Base-by-base conservation (phyloP, 2,797 vertebrate species). In the Spinus olivaceus region DNA sequence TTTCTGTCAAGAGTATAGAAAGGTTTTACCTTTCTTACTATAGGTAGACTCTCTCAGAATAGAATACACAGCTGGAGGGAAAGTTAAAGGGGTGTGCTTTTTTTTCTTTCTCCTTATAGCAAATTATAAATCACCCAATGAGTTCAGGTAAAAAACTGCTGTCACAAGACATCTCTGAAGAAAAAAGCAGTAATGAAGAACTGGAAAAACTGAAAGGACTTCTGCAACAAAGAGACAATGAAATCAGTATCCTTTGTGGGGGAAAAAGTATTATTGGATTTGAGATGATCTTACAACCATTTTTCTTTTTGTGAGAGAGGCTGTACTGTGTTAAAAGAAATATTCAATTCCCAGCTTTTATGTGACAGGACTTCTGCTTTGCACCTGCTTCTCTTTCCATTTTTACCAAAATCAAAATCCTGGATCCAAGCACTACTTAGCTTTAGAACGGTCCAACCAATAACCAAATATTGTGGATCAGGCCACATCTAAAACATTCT, bases 191-290 rank as follows among this genome's bases (percentile, higher is more conserved):
- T 63, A 81, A 79, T 15, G 84, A 91, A 69, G 97, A 98, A 67
- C 24, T 98, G 49, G 94, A 91, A 92, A 99, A 97, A 91, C 88
- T 99, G 66, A 98, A 95, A 92, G 98, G 98, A 70, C 96, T 98
- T 96, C 96, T 99, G 24, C 97, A 95, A 44, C 99, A 99, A 76
- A 98, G 99, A 51, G 98, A 99, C 77, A 98, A 98, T 64, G 99
- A 99, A 97, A 99, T 99, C 94, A 98, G 98, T 99, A 99, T 99
- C 99, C 98, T 99, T 99, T 97, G 25, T 44, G 27, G 67, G n/a
- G n/a, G 22, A 32, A 82, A 42, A 32, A 37, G 4, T 15, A 27
- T 6, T 46, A 46, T 60, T 73, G 35, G 3, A 3, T 74, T 93
- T 81, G 20, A 86, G 23, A 42, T 90, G 27, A 32, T 67, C 50